Evolutionary conservation across 2,113 vertebrate genomes (phyloP), one percentile per base, ranked within the genome.

Genomic region (Thamnophis sirtalis): DNA sequence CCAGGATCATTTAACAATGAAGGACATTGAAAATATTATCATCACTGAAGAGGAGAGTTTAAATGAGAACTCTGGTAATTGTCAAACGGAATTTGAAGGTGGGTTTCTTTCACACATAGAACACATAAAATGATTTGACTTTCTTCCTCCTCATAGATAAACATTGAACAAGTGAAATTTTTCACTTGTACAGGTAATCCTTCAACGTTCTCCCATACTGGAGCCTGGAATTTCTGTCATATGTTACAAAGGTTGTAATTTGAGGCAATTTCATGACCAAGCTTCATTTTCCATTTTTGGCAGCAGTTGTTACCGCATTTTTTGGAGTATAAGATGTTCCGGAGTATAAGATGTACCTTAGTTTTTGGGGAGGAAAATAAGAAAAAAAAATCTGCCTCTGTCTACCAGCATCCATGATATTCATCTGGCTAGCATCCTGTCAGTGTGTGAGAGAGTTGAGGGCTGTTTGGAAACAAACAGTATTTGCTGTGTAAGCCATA

Each of bases 1-100:
- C 97, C 98, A 98, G 6, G 99, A 99, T 96, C 99, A 99, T 95
- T 96, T 99, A 89, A 99, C 99, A 0, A 99, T 99, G 99, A 99
- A 99, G 97, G 99, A 99, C 98, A 99, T 99, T 0, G 99, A 99
- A 97, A 99, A 99, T 97, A 99, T 99, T 97, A 99, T 99, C 96
- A 99, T 98, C 97, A 99, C 98, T 0, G 99, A 99, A 96, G 99
- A 99, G 93, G 99, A 99, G 97, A 99, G 99, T 94, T 97, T 99
- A 93, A 99, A 99, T 2, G 99, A 99, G 94, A 99, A 98, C 96
- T 98, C 99, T 17, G 98, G 98, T 91, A 99, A 99, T 97, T 99
- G 98, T 96, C 99, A 99, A 93, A 98, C 98, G 0, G 99, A 99
- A 96, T 99, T 99, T 94, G 99, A 99, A 96, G 99, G 99, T 97